Percentiles rank a stretch among this genome's conserved stretches.
phyloP scores from a whole-genome alignment of 2,888 invertebrate genomes.

The Leptogaster cylindrica region DNA sequence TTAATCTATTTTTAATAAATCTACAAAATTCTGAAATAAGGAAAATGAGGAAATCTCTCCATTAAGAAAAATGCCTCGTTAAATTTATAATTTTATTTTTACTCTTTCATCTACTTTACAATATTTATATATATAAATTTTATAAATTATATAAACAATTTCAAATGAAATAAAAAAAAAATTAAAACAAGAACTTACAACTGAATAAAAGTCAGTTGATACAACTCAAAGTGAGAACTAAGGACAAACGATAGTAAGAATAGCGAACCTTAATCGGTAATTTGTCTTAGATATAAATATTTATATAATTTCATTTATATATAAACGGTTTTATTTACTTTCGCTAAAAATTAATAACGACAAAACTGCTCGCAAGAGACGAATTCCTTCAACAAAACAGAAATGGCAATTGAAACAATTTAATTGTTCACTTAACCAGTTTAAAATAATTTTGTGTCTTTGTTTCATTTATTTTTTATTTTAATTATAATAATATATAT shows the following conservation, averaged over 20 bases:
- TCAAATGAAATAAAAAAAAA: slow-evolving; percentile 31
- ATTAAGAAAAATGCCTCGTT: background rate
- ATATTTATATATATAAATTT: slow-evolving; percentile 41
- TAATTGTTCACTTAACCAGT: slow-evolving; percentile 34
- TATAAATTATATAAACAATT: slow-evolving; percentile 40
- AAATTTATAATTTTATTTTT: slow-evolving; percentile 40
- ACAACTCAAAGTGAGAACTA: slow-evolving; percentile 33
- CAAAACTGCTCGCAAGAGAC: slow-evolving; percentile 24
- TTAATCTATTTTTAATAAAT: no score
- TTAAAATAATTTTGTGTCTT: slow-evolving; percentile 35
- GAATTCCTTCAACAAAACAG: slow-evolving; percentile 20
- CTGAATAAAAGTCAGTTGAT: slow-evolving; percentile 38
- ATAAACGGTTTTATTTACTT: slow-evolving; percentile 30
- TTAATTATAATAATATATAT: slow-evolving; percentile 11
- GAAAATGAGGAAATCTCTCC: background rate
- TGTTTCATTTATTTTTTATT: slow-evolving; percentile 21
- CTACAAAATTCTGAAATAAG: background rate
- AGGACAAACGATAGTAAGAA: slow-evolving; percentile 34
- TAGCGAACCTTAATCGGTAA: slow-evolving; percentile 33
- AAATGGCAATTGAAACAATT: slow-evolving; percentile 36
- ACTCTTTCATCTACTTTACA: slow-evolving; percentile 39
- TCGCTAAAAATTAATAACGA: slow-evolving; percentile 28
- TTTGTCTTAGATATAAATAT: slow-evolving; percentile 37
- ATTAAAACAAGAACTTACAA: slow-evolving; percentile 37
- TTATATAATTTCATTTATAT: slow-evolving; percentile 9